Base-by-base conservation (phyloP, 2,888 invertebrate species). In the Trichopria drosophilae region DNA sequence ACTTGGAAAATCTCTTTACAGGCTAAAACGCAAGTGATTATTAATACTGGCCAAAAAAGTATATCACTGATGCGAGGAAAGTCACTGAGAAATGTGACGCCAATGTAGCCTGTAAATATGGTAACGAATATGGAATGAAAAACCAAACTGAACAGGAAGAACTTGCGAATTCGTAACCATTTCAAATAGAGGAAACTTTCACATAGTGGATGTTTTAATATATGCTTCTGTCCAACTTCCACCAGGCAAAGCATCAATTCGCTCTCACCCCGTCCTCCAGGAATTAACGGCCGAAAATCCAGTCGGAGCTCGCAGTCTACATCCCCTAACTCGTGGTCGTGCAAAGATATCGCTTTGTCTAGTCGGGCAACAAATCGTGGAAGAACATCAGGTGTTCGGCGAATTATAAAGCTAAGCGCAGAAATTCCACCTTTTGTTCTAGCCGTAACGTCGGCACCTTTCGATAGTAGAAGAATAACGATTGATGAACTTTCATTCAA, bases 271-370 rank as follows among this genome's bases (percentile, higher is more conserved):
- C 71, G 58, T 7, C 69, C 70, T 12, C 67, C 68, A 70, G 60
- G 80, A 65, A 58, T 79, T 24, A 71, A 52, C n/a, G 72, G 69
- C 9, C 79, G 75, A 61, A 82, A 83, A 67, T 87, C 86, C 41
- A 87, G 69, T 70, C 84, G 86, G 2, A 91, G 79, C 71, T 91
- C 90, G 63, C 91, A 91, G 67, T 92, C 91, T 0, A 90, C 88
- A 62, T 92, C 91, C 0, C 90, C 90, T 18, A 91, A 79, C 69
- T 92, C 91, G 64, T 91, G 90, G 65, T 91, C 91, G 64, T 87
- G 88, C 6, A 89, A 80, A 59, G 85, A 84, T 10, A 91, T 86
- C 0, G 89, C 85, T 26, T 84, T 81, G 62, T 90, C 89, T 34
- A 91, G 80, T 68, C 88, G 86, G 36, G 81, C 76, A 41, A 86